These are phyloP conservation scores for Morbakka virulenta DNA, from an alignment of 30 jellyfish, hydroid and myxozoan species.

Conservation along the genomic window DNA sequence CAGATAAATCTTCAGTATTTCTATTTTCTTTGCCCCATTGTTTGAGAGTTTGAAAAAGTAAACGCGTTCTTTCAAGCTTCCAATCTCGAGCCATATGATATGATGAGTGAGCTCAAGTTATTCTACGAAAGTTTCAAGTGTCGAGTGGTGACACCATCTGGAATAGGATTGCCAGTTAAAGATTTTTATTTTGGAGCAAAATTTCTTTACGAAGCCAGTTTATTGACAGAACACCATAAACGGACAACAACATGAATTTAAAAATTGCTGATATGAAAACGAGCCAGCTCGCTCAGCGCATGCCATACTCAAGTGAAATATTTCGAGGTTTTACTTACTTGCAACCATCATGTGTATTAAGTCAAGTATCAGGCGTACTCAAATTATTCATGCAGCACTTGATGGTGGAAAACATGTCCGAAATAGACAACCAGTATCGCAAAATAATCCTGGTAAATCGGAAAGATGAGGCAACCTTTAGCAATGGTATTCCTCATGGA, in stretches of 20 bases:
- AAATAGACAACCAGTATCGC: too few species aligned
- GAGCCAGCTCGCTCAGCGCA: constrained; percentile 25
- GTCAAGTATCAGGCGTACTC: constrained; percentile 8
- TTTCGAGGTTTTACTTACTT: too few species aligned
- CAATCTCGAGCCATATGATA: constrained; percentile 43
- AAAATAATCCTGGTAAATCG: too few species aligned
- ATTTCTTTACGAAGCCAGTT: constrained; percentile 14
- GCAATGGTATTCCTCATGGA: too few species aligned
- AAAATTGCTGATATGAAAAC: too few species aligned
- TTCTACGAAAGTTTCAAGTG: constrained; percentile 28
- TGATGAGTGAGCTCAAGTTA: constrained; percentile 21
- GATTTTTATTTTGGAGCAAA: constrained; percentile 42
- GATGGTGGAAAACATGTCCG: too few species aligned
- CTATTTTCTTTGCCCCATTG: constrained; percentile 42
- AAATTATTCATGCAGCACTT: constrained; percentile 2
- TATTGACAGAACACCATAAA: not conserved
- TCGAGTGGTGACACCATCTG: too few species aligned
- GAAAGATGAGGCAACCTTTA: constrained; percentile 31
- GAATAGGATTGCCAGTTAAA: constrained; percentile 9
- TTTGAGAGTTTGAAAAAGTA: constrained; percentile 56
- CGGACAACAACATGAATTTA: constrained; percentile 7
- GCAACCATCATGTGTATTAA: too few species aligned
- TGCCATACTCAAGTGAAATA: constrained; percentile 39
- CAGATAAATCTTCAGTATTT: constrained; percentile 28
- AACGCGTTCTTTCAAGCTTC: constrained; percentile 52